phyloP scores from a whole-genome alignment of 2,888 invertebrate species.

The Drosophila neutralis region DNA sequence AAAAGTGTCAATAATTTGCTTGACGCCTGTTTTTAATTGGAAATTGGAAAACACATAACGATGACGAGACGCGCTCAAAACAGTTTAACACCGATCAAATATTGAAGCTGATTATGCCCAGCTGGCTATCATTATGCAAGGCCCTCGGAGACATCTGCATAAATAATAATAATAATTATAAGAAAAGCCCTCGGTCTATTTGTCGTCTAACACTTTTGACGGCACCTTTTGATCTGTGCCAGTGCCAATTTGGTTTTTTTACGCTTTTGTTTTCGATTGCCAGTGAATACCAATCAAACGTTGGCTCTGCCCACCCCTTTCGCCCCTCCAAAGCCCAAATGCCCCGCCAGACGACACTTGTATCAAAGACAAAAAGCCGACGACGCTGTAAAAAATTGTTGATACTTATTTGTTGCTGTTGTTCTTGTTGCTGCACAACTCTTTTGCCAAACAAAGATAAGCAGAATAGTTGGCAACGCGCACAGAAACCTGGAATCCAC shows the following conservation, averaged over 20 bases:
- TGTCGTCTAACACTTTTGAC: slow-evolving; percentile 73
- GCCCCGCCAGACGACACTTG: slow-evolving; percentile 19
- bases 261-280: slow-evolving; percentile 34
- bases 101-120: slow-evolving; percentile 3
- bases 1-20: slow-evolving; percentile 35
- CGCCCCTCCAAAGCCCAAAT: slow-evolving; percentile 5
- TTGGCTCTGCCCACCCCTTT: not conserved
- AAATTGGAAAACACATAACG: slow-evolving; percentile 38
- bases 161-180: slow-evolving; percentile 62
- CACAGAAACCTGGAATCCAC: slow-evolving; percentile 18
- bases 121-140: slow-evolving; percentile 58
- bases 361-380: slow-evolving; percentile 69
- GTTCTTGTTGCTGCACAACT: slow-evolving; percentile 42
- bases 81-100: slow-evolving; percentile 65
- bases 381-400: slow-evolving; percentile 72
- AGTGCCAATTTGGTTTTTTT: slow-evolving; percentile 68
- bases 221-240: slow-evolving; percentile 70
- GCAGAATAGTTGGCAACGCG: slow-evolving; percentile 58
- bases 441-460: slow-evolving; percentile 49
- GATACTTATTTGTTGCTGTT: slow-evolving; percentile 51
- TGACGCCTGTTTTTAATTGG: slow-evolving; percentile 38
- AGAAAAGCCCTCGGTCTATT: slow-evolving; percentile 51
- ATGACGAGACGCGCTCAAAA: slow-evolving; percentile 61
- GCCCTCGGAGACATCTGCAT: slow-evolving; percentile 62
- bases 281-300: slow-evolving; percentile 74